A percentile compares a stretch with the other conserved stretches of the same genome.
phyloP scores from a whole-genome alignment of 1,140 invertebrate genomes.

The Drosophila grimshawi region DNA sequence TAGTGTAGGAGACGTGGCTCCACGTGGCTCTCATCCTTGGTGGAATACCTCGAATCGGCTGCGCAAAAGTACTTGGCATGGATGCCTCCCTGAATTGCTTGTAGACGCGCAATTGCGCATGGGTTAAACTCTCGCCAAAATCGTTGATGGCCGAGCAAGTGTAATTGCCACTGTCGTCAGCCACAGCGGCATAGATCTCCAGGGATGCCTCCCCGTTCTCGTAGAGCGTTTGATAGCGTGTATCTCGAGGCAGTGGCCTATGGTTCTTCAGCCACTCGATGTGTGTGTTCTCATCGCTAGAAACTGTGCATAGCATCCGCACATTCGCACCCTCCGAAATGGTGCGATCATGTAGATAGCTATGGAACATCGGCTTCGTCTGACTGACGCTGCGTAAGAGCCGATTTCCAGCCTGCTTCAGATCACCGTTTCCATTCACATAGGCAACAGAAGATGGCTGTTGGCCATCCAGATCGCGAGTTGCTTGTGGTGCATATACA shows the following conservation, averaged over 20 bases:
- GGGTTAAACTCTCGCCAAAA: conserved; percentile 89
- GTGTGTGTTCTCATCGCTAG: conserved; percentile 90
- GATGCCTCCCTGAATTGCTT: conserved; percentile 89
- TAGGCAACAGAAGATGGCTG: conserved; percentile 22
- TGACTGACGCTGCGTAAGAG: conserved; percentile 66
- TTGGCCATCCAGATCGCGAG: neutral
- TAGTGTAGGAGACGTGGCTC: neutral
- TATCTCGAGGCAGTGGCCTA: conserved; percentile 85
- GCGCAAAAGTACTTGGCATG: conserved; percentile 89
- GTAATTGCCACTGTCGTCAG: conserved; percentile 90
- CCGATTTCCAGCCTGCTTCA: conserved; percentile 72
- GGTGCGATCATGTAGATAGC: conserved; percentile 91
- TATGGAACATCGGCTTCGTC: conserved; percentile 92
- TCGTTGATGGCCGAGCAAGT: conserved; percentile 90
- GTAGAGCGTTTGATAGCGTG: conserved; percentile 86
- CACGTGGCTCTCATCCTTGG: conserved; percentile 5
- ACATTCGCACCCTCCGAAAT: conserved; percentile 90
- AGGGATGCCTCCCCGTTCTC: conserved; percentile 90
- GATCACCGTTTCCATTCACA: conserved; percentile 76
- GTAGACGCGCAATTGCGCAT: conserved; percentile 90
- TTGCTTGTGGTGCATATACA: neutral
- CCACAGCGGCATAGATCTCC: conserved; percentile 88
- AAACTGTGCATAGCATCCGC: conserved; percentile 93
- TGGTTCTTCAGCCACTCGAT: conserved; percentile 94
- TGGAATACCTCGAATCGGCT: conserved; percentile 88